Conservation (phyloP, 2,113 vertebrate species). For the Gadus chalcogrammus region DNA sequence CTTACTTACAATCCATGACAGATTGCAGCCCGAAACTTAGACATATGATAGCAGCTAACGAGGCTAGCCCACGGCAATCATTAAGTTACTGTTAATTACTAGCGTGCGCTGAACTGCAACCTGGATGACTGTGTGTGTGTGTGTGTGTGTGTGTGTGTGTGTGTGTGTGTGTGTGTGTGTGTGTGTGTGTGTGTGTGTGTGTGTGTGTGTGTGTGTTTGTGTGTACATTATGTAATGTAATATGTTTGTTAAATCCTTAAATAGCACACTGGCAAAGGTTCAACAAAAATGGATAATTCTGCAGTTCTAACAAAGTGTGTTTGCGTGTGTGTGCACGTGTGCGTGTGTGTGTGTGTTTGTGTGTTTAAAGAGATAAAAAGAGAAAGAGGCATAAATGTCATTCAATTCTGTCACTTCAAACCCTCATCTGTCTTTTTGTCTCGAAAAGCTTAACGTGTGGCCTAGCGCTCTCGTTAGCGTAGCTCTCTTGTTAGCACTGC, state of each 20-base stretch:
- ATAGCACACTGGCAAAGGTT: conserved; percentile 20
- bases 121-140: neutral
- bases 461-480: too few species aligned
- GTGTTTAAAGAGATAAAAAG: neutral
- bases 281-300: neutral
- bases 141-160: neutral
- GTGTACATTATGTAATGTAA: neutral
- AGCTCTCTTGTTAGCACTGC: conserved; percentile 11
- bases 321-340: too few species aligned
- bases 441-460: too few species aligned
- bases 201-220: neutral
- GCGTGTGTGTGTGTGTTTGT: neutral
- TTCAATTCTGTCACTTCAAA: neutral
- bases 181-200: conserved; percentile 7
- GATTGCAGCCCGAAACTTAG: conserved; percentile 59
- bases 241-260: conserved; percentile 10
- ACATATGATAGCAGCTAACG: conserved; percentile 74
- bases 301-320: too few species aligned
- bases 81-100: conserved; percentile 41
- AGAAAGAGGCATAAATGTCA: neutral
- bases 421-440: neutral
- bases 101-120: conserved; percentile 39
- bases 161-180: too few species aligned
- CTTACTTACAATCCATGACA: conserved; percentile 64
- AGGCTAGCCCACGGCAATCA: conserved; percentile 65